Evolutionary conservation across 2,113 vertebrate genomes (phyloP).

Genomic region (Cepphus grylle): DNA sequence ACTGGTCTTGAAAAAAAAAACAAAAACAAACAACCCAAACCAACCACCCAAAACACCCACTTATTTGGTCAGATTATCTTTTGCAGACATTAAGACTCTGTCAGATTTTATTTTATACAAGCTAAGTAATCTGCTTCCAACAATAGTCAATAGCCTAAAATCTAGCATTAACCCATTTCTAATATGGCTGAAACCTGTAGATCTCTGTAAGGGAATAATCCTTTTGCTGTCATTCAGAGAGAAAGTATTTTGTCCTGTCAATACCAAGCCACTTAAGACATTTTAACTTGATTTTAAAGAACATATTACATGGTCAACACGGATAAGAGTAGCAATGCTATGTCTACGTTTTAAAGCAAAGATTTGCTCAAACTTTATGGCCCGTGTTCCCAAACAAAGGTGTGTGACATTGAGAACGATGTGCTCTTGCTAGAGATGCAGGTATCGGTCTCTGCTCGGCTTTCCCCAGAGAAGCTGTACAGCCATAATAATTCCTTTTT

Average conservation of each 20-base stretch:
- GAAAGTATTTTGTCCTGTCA: not conserved
- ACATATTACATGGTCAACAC: not conserved
- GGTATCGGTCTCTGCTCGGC: not conserved
- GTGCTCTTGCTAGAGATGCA: no score
- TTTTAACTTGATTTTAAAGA: not conserved
- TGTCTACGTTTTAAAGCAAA: not conserved
- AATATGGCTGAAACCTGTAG: not conserved
- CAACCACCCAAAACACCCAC: not conserved
- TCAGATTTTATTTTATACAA: conserved; percentile 35
- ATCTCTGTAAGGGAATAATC: conserved; percentile 17
- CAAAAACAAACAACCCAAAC: not conserved
- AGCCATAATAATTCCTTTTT: not conserved
- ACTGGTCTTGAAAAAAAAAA: not conserved
- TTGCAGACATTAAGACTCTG: not conserved
- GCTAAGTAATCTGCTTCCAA: conserved; percentile 47
- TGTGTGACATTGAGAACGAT: not conserved
- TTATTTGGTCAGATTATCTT: conserved; percentile 27
- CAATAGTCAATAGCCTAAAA: conserved; percentile 41
- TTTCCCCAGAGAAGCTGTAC: not conserved
- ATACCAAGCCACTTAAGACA: not conserved
- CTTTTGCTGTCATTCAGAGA: not conserved
- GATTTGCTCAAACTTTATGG: not conserved
- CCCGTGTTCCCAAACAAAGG: rapidly evolving
- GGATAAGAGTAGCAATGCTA: not conserved
- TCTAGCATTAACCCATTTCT: conserved; percentile 61